A percentile compares a stretch with the other conserved stretches of the same genome.
Conservation (phyloP, 1,140 invertebrate species). For the Plodia interpunctella region DNA sequence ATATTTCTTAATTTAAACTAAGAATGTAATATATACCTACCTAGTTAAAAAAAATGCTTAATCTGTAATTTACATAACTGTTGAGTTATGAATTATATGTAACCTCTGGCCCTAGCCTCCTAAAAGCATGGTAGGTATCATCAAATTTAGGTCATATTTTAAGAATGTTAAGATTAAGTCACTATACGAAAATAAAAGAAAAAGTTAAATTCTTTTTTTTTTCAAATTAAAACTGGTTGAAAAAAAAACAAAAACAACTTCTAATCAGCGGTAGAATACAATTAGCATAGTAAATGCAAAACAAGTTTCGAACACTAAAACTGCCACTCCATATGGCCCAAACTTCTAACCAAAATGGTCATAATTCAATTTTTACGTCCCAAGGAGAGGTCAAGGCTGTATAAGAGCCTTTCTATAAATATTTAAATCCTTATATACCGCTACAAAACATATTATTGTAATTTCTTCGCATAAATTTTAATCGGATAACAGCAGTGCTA, state of each 20-base stretch:
- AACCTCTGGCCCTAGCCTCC: too few species aligned
- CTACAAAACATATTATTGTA: not conserved
- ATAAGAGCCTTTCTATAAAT: constrained; percentile 5
- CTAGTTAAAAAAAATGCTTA: too few species aligned
- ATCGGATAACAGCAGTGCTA: not conserved
- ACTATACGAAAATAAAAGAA: too few species aligned
- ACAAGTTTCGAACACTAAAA: not conserved
- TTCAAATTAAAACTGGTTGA: too few species aligned
- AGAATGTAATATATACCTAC: too few species aligned
- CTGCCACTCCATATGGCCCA: not conserved
- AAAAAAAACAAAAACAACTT: not conserved
- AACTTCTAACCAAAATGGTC: not conserved
- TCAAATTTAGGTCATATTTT: too few species aligned
- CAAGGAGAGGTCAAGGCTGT: constrained; percentile 12
- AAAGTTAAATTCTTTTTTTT: too few species aligned
- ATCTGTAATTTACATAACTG: too few species aligned
- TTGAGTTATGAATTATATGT: too few species aligned
- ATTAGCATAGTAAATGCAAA: not conserved
- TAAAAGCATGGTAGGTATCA: too few species aligned
- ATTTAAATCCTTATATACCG: constrained; percentile 1
- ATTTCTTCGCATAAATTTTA: constrained; percentile 5
- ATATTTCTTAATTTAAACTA: too few species aligned
- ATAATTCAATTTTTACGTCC: constrained; percentile 5
- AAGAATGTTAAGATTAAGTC: too few species aligned
- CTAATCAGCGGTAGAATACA: not conserved